phyloP scores from a whole-genome alignment of 2,797 vertebrate species.

The Knipowitschia caucasica region DNA sequence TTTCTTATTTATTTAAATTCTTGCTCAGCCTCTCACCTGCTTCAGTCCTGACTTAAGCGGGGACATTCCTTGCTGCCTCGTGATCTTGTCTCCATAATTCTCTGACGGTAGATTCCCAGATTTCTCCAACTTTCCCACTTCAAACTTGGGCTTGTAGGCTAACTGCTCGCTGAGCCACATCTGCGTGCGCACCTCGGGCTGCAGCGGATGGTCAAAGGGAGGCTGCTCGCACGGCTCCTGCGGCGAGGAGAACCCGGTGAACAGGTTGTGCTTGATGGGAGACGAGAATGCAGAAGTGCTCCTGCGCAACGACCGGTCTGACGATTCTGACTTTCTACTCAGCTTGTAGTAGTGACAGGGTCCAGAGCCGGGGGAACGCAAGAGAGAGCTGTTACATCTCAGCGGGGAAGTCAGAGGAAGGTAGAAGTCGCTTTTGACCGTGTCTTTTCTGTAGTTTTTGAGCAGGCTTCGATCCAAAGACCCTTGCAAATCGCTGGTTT shows the following conservation, averaged over 20 bases:
- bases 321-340: constrained; percentile 67
- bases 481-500: constrained; percentile 61
- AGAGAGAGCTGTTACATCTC: constrained; percentile 65
- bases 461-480: constrained; percentile 73
- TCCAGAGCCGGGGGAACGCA: constrained; percentile 72
- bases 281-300: constrained; percentile 60
- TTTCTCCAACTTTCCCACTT: constrained; percentile 38
- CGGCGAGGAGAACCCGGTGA: constrained; percentile 84
- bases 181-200: constrained; percentile 87
- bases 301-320: constrained; percentile 49
- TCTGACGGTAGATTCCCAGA: too few species aligned
- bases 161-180: constrained; percentile 96
- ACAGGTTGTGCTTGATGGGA: constrained; percentile 79
- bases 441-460: constrained; percentile 67
- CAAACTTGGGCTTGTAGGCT: constrained; percentile 73
- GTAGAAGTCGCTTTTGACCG: constrained; percentile 67
- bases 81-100: constrained; percentile 30
- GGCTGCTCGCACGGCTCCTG: constrained; percentile 76
- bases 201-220: constrained; percentile 79
- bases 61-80: constrained; percentile 74
- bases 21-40: constrained; percentile 75
- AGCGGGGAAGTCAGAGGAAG: constrained; percentile 53
- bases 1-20: neutral
- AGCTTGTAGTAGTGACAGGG: constrained; percentile 80
- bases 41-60: constrained; percentile 67